A percentile compares a stretch with the other conserved stretches of the same genome.
Evolutionary conservation across 37 sponge, comb jelly and placozoan species (phyloP).

Genomic region (Ephydatia muelleri): DNA sequence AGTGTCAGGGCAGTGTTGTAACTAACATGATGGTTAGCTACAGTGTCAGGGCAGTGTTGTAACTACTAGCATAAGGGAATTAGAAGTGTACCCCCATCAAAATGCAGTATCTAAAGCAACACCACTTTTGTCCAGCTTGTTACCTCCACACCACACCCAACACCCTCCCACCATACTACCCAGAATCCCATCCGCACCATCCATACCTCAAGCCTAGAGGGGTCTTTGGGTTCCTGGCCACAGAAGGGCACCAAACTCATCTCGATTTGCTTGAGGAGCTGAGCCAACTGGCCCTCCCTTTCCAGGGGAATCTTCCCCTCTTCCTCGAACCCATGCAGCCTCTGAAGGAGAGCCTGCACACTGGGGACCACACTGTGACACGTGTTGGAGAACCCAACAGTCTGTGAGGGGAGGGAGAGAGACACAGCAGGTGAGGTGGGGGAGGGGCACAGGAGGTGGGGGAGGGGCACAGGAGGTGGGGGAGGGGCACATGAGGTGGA

Average conservation of each 20-base stretch:
- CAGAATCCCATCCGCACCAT: background rate
- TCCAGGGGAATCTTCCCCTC: slow-evolving; percentile 66
- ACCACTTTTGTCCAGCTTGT: background rate
- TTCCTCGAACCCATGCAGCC: slow-evolving; percentile 62
- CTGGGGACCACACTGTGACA: slow-evolving; percentile 50
- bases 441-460: background rate
- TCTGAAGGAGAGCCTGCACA: slow-evolving; percentile 59
- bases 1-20: too few species aligned
- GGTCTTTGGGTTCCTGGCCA: background rate
- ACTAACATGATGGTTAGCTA: too few species aligned
- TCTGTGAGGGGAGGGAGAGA: slow-evolving; percentile 9
- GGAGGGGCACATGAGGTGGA: too few species aligned
- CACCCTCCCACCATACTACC: background rate
- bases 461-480: background rate
- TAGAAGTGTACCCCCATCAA: too few species aligned
- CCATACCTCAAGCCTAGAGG: background rate
- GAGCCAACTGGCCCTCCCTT: slow-evolving; percentile 15
- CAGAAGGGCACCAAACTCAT: background rate
- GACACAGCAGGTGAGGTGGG: background rate
- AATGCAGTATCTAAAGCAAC: background rate
- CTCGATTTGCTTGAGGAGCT: slow-evolving; percentile 48
- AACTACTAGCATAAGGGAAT: too few species aligned
- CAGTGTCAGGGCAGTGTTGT: too few species aligned
- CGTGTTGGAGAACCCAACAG: slow-evolving; percentile 39
- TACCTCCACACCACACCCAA: background rate